These are phyloP conservation scores for Haliclystus octoradiatus DNA, from an alignment of 30 jellyfish, hydroid and myxozoan species.

Conservation along the genomic window DNA sequence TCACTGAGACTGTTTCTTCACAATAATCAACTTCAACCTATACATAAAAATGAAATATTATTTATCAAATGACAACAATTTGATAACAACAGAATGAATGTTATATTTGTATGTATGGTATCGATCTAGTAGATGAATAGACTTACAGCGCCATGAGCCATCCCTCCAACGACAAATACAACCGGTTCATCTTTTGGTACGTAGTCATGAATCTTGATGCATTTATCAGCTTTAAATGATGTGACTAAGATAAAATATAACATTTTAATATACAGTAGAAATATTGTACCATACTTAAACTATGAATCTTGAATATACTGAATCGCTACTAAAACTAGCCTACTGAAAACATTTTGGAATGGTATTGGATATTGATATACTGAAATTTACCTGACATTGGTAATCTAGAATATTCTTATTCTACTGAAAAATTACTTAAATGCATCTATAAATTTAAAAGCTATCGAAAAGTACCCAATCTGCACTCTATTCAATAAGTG, in stretches of 20 bases:
- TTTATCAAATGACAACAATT: background rate
- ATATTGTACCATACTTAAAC: too few species aligned
- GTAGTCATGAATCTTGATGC: slow-evolving; percentile 50
- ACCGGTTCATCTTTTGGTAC: slow-evolving; percentile 79
- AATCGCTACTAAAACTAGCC: too few species aligned
- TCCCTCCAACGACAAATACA: slow-evolving; percentile 80
- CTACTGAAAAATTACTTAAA: too few species aligned
- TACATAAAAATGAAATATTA: background rate
- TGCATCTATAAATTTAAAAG: too few species aligned
- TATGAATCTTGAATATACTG: too few species aligned
- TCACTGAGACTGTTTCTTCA: slow-evolving; percentile 70
- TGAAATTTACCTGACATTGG: too few species aligned
- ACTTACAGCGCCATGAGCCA: slow-evolving; percentile 96
- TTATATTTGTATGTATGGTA: background rate
- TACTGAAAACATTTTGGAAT: too few species aligned
- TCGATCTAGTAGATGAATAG: background rate
- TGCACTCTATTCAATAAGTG: too few species aligned
- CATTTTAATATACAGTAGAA: too few species aligned
- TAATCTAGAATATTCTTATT: too few species aligned
- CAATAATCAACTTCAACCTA: slow-evolving; percentile 81
- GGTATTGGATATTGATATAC: too few species aligned
- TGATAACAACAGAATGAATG: background rate
- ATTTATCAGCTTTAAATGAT: slow-evolving; percentile 55
- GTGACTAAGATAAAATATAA: slow-evolving; percentile 28
- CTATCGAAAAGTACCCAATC: too few species aligned